phyloP scores from a whole-genome alignment of 1,140 invertebrate species.

The Drosophila pseudoobscura region DNA sequence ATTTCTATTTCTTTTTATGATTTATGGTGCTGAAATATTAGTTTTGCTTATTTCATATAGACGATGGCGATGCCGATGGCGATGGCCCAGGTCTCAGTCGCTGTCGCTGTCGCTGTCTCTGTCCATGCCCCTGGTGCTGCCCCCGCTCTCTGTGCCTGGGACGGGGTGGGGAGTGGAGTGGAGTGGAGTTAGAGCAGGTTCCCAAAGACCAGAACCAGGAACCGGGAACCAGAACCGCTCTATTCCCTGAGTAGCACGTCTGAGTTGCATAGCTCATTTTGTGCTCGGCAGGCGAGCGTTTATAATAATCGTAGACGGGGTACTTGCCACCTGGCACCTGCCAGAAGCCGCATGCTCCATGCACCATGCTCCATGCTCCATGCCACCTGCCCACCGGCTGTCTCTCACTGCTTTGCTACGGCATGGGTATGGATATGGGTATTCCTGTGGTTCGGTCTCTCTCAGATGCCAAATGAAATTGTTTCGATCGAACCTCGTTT shows the following conservation, averaged over 20 bases:
- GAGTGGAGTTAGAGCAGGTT: no score
- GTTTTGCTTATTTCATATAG: slow-evolving; percentile 76
- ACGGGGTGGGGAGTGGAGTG: no score
- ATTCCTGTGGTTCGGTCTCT: neutral
- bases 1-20: slow-evolving; percentile 75
- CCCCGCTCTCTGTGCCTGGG: no score
- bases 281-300: slow-evolving; percentile 51
- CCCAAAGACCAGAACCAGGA: no score
- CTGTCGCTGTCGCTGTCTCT: slow-evolving; percentile 1
- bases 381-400: no score
- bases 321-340: slow-evolving; percentile 13
- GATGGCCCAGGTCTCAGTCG: slow-evolving; percentile 26
- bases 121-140: no score
- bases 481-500: slow-evolving; percentile 42
- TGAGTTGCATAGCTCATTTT: slow-evolving; percentile 69
- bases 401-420: neutral
- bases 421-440: no score
- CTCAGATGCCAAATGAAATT: slow-evolving; percentile 33
- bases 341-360: slow-evolving; percentile 11
- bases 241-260: slow-evolving; percentile 42
- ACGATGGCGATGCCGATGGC: slow-evolving; percentile 2
- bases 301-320: slow-evolving; percentile 61
- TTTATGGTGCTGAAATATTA: slow-evolving; percentile 78
- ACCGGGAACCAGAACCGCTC: slow-evolving; percentile 5
- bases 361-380: neutral